Base-by-base conservation (phyloP, 2,888 invertebrate genomes). In the Torymus tubicola region DNA sequence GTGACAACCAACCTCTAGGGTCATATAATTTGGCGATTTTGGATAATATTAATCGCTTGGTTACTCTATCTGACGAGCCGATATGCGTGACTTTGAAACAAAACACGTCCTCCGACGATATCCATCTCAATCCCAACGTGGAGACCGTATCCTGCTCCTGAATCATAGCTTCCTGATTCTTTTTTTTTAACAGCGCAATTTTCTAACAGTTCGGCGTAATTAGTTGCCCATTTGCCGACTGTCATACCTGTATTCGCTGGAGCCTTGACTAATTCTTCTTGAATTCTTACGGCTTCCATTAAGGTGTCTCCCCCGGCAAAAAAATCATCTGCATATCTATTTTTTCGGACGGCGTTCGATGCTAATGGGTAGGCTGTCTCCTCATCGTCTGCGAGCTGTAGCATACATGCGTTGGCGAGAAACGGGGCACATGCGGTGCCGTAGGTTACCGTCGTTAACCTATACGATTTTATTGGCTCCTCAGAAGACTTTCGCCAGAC, bases 371-470 rank as follows among this genome's bases (percentile, higher is more conserved):
- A 69, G 0, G 2, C 1, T 13, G 18, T 3, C 3, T 50, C 10
- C 13, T 55, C 16, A 16, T 63, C 31, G 0, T 63, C 55, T 2
- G 69, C 76, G 0, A 80, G 57, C n/a, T 71, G 60, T 5, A 65
- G 55, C 65, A 77, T 8, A n/a, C 71, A 71, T 1, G 64, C 18
- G 2, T 57, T 67, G 1, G 86, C 83, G 2, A 83, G 60, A 64
- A 78, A 87, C 1, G 85, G 84, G 0, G 84, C 84, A 14, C 82
- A 73, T 2, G 84, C 82, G 0, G 81, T 83, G 2, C 87, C 70
- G n/a, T 55, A 70, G 16, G 58, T 58, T 8, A 70, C 70, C 8
- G 58, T 70, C n/a, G 2, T 8, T 10, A 72, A 11, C 10, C 52
- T 0, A 11, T 53, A 10, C 2, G 18, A 8, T 21, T 50, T 5